Percentiles rank a stretch among this genome's conserved stretches.
These are phyloP conservation scores for Sander vitreus DNA, from an alignment of 2,113 vertebrate species.

Conservation along the genomic window DNA sequence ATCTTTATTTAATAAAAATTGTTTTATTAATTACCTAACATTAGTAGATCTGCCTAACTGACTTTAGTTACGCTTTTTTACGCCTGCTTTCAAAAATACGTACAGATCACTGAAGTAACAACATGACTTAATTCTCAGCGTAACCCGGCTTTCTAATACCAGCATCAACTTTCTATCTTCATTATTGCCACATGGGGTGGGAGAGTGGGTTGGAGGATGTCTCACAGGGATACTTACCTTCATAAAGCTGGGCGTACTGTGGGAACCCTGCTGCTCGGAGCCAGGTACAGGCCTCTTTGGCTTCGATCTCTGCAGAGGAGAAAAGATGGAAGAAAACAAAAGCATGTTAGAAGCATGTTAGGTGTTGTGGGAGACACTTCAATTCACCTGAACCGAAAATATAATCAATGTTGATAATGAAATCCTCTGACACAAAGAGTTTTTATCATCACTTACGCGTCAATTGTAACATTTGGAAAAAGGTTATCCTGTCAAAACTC, in stretches of 20 bases:
- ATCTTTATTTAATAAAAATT: neutral
- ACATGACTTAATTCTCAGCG: neutral
- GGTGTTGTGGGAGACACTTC: constrained; percentile 2
- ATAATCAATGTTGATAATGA: neutral
- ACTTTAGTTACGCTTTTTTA: neutral
- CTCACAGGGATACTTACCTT: constrained; percentile 83
- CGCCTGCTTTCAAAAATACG: neutral
- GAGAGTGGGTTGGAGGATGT: neutral
- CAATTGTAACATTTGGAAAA: neutral
- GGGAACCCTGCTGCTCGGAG: constrained; percentile 91
- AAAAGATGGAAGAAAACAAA: constrained; percentile 32
- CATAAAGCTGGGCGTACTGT: constrained; percentile 91
- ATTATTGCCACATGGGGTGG: neutral
- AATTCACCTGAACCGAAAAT: neutral
- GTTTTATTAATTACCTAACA: neutral
- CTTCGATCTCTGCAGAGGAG: constrained; percentile 86
- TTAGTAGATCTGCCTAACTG: neutral
- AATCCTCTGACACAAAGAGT: neutral
- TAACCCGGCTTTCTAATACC: neutral
- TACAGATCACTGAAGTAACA: neutral
- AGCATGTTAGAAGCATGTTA: constrained; percentile 43
- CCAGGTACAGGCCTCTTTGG: constrained; percentile 90
- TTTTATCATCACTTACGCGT: neutral
- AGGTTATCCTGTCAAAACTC: constrained; percentile 11
- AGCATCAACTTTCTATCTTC: neutral